Percentiles rank a stretch among this genome's conserved stretches.
Evolutionary conservation across 1,140 invertebrate genomes (phyloP).

Genomic region (Maniola jurtina): DNA sequence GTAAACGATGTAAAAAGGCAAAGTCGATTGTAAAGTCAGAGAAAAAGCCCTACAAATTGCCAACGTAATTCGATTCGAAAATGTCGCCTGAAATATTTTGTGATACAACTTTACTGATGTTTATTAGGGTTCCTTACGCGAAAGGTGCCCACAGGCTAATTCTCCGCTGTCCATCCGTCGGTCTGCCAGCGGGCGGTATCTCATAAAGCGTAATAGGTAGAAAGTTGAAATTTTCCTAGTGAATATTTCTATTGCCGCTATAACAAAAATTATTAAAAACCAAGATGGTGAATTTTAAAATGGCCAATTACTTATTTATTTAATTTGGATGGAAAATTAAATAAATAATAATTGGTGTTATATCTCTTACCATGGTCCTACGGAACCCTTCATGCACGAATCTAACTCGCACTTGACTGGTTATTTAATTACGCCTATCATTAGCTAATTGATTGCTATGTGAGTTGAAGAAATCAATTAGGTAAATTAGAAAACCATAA

Average conservation of each 20-base stretch:
- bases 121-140: not conserved
- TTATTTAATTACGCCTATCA: not conserved
- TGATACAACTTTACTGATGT: constrained; percentile 5
- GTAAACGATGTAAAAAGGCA: constrained; percentile 3
- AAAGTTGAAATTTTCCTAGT: too few relatives aligned
- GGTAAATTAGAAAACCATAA: constrained; percentile 4
- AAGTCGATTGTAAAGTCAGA: constrained; percentile 16
- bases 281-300: not conserved
- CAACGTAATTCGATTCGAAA: constrained; percentile 13
- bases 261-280: not conserved
- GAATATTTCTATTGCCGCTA: too few relatives aligned
- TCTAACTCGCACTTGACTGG: too few relatives aligned
- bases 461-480: constrained; percentile 10
- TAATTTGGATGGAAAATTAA: too few relatives aligned
- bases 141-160: too few relatives aligned
- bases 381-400: too few relatives aligned
- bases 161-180: too few relatives aligned
- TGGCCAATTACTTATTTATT: too few relatives aligned
- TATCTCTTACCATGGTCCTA: too few relatives aligned
- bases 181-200: too few relatives aligned
- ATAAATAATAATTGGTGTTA: too few relatives aligned
- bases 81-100: constrained; percentile 14
- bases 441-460: not conserved
- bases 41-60: constrained; percentile 15
- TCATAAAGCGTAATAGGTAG: too few relatives aligned